phyloP scores from a whole-genome alignment of 2,113 vertebrate genomes.

The Salvelinus fontinalis region DNA sequence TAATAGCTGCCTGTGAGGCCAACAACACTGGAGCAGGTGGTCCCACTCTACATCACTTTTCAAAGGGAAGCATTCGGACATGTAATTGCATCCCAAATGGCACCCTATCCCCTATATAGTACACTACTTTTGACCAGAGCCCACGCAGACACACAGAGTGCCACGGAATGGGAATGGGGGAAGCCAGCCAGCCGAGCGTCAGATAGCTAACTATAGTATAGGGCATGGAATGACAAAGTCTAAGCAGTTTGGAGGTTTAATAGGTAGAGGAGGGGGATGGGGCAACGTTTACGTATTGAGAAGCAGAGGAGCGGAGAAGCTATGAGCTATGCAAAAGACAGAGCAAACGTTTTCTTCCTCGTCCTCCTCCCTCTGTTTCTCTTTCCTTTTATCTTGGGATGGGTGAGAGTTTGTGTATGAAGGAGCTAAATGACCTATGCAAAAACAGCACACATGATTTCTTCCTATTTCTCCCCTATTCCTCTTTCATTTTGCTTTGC shows the following conservation, averaged over 20 bases:
- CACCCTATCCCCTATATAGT: too few relatives aligned
- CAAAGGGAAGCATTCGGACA: slow-evolving; percentile 40
- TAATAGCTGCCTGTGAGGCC: slow-evolving; percentile 57
- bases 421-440: too few relatives aligned
- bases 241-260: slow-evolving; percentile 19
- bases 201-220: not conserved
- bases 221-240: slow-evolving; percentile 50
- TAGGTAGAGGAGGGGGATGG: too few relatives aligned
- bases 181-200: not conserved
- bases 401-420: too few relatives aligned
- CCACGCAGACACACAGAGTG: slow-evolving; percentile 21
- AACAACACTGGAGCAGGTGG: slow-evolving; percentile 50
- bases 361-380: too few relatives aligned
- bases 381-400: too few relatives aligned
- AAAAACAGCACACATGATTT: too few relatives aligned
- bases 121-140: too few relatives aligned
- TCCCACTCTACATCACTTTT: slow-evolving; percentile 38
- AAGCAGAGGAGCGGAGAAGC: not conserved
- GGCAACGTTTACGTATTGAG: not conserved
- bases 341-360: slow-evolving; percentile 26
- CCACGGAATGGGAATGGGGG: not conserved
- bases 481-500: slow-evolving; percentile 40
- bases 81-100: too few relatives aligned
- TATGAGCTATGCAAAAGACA: not conserved
- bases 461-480: not conserved